Percentiles rank a stretch among this genome's conserved stretches.
Evolutionary conservation across 2,797 vertebrate species (phyloP).

Genomic region (Rhynchotus rufescens): DNA sequence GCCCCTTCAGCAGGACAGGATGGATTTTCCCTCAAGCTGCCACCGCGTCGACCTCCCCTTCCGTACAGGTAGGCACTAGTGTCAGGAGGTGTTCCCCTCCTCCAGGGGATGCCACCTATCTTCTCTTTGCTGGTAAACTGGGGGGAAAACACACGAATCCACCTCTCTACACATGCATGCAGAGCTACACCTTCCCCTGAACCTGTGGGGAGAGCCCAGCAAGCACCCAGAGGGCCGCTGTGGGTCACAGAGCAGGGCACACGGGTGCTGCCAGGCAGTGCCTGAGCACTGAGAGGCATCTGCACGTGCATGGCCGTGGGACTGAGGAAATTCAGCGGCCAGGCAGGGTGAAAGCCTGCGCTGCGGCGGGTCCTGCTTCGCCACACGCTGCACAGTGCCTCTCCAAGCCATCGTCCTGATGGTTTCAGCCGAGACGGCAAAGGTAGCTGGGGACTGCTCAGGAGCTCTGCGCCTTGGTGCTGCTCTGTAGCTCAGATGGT

Average conservation of each 20-base stretch:
- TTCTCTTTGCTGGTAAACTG: neutral
- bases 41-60: neutral
- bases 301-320: neutral
- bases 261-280: neutral
- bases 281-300: neutral
- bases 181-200: accelerated
- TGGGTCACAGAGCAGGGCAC: neutral
- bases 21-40: neutral
- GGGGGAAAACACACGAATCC: neutral
- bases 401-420: neutral
- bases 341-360: neutral
- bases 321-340: neutral
- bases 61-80: neutral
- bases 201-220: neutral
- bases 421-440: neutral
- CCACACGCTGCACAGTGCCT: neutral
- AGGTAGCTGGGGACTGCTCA: neutral
- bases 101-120: neutral
- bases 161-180: accelerated
- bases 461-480: neutral
- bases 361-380: neutral
- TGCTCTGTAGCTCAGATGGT: neutral
- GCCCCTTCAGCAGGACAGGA: accelerated
- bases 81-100: neutral
- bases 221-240: neutral